These are phyloP conservation scores for Muscina levida DNA, from an alignment of 2,888 invertebrate species.

Conservation along the genomic window DNA sequence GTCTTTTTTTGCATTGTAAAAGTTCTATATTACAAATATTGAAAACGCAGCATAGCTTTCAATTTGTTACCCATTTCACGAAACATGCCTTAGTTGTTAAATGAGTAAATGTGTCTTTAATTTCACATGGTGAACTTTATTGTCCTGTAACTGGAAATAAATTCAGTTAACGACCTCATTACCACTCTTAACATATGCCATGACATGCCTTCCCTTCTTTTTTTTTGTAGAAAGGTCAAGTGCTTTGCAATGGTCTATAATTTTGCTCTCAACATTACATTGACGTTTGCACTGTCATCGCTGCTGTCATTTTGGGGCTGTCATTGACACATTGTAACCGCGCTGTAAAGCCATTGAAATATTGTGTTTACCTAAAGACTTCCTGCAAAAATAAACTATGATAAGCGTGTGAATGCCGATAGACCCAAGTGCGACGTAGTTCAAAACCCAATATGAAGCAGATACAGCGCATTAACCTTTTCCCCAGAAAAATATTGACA, in stretches of 20 bases:
- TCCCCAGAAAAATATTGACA: constrained; percentile 7
- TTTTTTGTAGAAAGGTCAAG: not conserved
- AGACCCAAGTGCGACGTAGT: not conserved
- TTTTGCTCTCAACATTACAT: not conserved
- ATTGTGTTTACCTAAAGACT: constrained; percentile 11
- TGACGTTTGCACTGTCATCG: not conserved
- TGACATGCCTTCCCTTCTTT: not conserved
- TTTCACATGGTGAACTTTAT: too few relatives aligned
- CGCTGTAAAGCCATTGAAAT: not conserved
- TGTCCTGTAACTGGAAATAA: too few relatives aligned
- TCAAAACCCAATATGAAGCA: not conserved
- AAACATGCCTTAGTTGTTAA: too few relatives aligned
- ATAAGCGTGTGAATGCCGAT: not conserved
- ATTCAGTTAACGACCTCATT: constrained; percentile 12
- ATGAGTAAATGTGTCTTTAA: too few relatives aligned
- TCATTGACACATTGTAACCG: constrained; percentile 22
- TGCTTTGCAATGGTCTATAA: not conserved
- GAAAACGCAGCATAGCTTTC: too few relatives aligned
- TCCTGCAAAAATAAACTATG: not conserved
- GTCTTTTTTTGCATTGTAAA: too few relatives aligned
- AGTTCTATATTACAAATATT: too few relatives aligned
- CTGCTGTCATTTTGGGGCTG: not conserved
- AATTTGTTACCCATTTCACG: too few relatives aligned
- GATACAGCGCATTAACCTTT: not conserved
- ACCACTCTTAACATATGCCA: constrained; percentile 4